Percentiles rank a stretch among this genome's conserved stretches.
These are phyloP conservation scores for Nasonovia ribisnigri DNA, from an alignment of 2,888 invertebrate genomes.

Conservation along the genomic window DNA sequence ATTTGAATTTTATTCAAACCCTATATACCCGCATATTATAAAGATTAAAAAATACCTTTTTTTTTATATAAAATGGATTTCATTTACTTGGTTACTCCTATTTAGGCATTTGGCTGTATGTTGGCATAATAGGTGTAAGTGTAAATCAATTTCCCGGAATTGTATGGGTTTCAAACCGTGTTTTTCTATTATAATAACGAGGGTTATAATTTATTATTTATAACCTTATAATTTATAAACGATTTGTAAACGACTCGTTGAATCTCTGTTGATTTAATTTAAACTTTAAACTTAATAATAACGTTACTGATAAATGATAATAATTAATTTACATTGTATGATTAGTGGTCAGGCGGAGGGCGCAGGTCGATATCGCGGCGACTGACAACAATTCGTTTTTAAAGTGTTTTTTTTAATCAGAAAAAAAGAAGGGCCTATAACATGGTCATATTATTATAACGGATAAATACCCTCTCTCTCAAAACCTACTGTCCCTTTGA, in stretches of 20 bases:
- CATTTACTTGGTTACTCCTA: background rate
- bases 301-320: background rate
- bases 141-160: background rate
- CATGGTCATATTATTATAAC: background rate
- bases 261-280: slow-evolving; percentile 17
- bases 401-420: background rate
- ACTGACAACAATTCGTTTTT: background rate
- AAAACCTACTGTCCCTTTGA: background rate
- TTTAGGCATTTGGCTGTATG: background rate
- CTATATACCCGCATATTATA: background rate
- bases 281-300: background rate
- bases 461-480: background rate
- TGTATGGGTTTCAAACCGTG: background rate
- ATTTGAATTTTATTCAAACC: background rate
- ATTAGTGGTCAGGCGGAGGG: background rate
- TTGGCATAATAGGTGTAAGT: background rate
- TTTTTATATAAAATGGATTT: background rate
- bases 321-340: background rate
- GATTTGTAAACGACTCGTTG: background rate
- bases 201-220: background rate
- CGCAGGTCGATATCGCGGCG: background rate
- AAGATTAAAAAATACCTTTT: background rate
- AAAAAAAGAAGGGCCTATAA: background rate
- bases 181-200: background rate
- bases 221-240: background rate